A percentile compares a stretch with the other conserved stretches of the same genome.
Conservation (phyloP, 2,797 vertebrate genomes). For the Catamblyrhynchus diadema region DNA sequence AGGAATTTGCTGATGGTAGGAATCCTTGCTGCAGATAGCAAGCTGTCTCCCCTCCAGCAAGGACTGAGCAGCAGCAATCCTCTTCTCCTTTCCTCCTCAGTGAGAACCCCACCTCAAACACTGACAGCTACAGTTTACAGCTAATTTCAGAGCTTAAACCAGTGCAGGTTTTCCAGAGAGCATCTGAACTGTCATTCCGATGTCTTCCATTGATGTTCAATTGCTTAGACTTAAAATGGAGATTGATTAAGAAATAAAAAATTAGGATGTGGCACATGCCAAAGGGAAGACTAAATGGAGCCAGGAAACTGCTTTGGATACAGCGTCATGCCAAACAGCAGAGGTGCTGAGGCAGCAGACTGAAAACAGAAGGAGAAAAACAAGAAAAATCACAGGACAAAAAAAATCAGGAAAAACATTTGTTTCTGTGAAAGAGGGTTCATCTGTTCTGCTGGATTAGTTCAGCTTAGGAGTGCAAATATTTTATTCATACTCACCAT, state of each 20-base stretch:
- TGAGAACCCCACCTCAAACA: neutral
- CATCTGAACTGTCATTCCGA: neutral
- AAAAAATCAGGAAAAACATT: neutral
- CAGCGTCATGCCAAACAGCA: neutral
- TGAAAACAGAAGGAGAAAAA: neutral
- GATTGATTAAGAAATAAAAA: neutral
- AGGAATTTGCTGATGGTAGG: neutral
- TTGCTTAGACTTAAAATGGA: neutral
- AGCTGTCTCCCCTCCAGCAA: neutral
- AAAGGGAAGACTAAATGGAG: neutral
- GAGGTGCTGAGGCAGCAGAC: neutral
- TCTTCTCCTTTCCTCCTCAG: neutral
- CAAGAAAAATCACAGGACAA: neutral
- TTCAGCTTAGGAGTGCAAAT: neutral
- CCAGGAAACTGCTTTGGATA: neutral
- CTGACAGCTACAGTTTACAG: neutral
- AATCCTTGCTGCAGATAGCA: neutral
- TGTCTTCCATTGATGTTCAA: accelerated
- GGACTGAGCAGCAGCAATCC: neutral
- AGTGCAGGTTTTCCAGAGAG: neutral
- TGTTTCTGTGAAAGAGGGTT: neutral
- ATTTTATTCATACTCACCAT: neutral
- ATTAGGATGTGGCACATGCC: neutral
- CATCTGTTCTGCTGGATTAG: neutral
- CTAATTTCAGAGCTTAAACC: neutral